Evolutionary conservation across 2,113 vertebrate genomes (phyloP).

Genomic region (Mesembrinibis cayennensis): DNA sequence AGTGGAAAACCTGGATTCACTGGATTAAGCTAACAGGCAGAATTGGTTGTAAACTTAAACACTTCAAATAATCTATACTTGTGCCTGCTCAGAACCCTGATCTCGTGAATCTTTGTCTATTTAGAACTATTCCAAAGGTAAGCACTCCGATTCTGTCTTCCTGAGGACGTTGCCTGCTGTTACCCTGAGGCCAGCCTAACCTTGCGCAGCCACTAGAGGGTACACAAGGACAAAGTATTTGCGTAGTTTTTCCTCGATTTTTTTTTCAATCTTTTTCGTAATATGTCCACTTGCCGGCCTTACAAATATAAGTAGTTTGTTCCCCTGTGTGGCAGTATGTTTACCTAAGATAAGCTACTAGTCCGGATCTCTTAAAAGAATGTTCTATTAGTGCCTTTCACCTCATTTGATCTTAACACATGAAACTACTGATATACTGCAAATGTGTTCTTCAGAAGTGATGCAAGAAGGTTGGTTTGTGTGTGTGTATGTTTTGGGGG

Average conservation of each 20-base stretch:
- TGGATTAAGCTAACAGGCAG: background rate
- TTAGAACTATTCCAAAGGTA: background rate
- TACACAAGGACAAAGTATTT: background rate
- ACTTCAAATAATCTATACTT: background rate
- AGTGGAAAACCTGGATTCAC: background rate
- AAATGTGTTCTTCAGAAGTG: background rate
- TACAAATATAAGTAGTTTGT: background rate
- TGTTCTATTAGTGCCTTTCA: background rate
- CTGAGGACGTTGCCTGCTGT: background rate
- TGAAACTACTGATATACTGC: background rate
- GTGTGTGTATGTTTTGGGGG: background rate
- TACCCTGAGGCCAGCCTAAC: background rate
- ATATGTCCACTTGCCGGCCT: background rate
- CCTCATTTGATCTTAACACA: slow-evolving; percentile 28
- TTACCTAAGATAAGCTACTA: slow-evolving; percentile 46
- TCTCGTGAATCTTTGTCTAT: background rate
- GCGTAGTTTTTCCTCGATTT: background rate
- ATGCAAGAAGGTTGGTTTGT: background rate
- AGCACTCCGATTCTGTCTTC: background rate
- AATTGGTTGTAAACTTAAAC: background rate
- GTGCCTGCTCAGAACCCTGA: background rate
- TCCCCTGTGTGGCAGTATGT: background rate
- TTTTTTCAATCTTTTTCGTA: background rate
- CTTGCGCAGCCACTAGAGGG: slow-evolving; percentile 40
- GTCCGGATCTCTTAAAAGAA: background rate